Evolutionary conservation across 2,888 invertebrate species (phyloP), one percentile per base, ranked within the genome.

Genomic region (Eupithecia subfuscata): DNA sequence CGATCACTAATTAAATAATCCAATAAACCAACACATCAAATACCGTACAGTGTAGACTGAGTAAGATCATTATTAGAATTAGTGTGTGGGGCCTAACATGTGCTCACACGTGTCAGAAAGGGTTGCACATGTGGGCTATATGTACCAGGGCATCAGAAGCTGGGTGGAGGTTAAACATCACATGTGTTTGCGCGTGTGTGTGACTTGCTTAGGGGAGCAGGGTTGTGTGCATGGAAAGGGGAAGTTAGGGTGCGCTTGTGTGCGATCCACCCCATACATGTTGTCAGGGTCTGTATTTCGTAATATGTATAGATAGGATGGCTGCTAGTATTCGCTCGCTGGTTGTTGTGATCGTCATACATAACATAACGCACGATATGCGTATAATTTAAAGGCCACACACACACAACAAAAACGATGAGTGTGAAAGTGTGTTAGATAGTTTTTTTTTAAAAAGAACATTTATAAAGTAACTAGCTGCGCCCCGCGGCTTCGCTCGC

Each of bases 71-170:
- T 71, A 65, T 75, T 75, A 75, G 77, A 77, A 67, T 78, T 81
- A 78, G 81, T 84, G 84, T 85, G 86, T 86, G 87, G 84, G 83
- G 68, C 80, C 81, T 84, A 82, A 80, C 80, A 82, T 79, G 79
- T 77, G 77, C 81, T 68, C 88, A 90, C 88, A 90, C 89, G 90
- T 90, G 90, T 88, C 86, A 82, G 87, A 90, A 94, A 94, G 94
- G 94, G 95, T 94, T 94, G 92, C 92, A 92, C 95, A 93, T 94
- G 94, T 94, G 93, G 91, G 92, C 92, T 93, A 92, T 86, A 89
- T 90, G 89, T 90, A 95, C 93, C 87, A 95, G 93, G 93, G 83
- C 77, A 82, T 74, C 92, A 95, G 85, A 85, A 82, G 73, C 72
- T 76, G 79, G 76, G 77, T 81, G 83, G 88, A 90, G 90, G 79